These are phyloP conservation scores for Mesochorus sp. DNA, from an alignment of 2,888 invertebrate genomes.

Conservation along the genomic window DNA sequence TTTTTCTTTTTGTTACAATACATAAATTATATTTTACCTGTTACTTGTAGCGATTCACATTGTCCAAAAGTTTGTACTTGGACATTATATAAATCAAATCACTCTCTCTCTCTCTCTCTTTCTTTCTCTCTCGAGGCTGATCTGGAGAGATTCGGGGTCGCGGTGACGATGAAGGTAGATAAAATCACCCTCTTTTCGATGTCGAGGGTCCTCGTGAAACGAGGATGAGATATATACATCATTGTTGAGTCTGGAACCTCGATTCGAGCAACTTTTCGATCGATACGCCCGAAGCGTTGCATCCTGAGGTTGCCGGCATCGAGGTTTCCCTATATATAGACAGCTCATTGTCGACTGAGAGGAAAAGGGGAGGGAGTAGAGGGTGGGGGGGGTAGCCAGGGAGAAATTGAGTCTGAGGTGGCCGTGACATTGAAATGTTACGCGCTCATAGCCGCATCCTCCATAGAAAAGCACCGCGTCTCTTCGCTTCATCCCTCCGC, in stretches of 20 bases:
- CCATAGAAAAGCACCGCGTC: constrained; percentile 12
- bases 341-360: background rate
- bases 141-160: too few relatives aligned
- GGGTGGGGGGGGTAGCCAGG: constrained; percentile 5
- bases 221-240: background rate
- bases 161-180: too few relatives aligned
- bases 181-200: too few relatives aligned
- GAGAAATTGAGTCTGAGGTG: constrained; percentile 58
- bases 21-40: too few relatives aligned
- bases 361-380: constrained; percentile 1
- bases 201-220: background rate
- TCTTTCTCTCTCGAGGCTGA: too few relatives aligned
- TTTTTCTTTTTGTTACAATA: too few relatives aligned
- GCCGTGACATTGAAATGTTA: constrained; percentile 64
- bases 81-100: too few relatives aligned
- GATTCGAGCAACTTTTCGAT: background rate
- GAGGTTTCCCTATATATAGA: background rate
- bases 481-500: constrained; percentile 62
- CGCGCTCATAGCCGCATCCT: constrained; percentile 42
- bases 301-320: background rate
- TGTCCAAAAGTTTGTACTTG: too few relatives aligned
- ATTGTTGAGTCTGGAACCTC: background rate
- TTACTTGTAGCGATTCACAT: too few relatives aligned
- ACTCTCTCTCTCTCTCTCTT: too few relatives aligned
- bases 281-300: background rate